A percentile compares a stretch with the other conserved stretches of the same genome.
These are phyloP conservation scores for Cotesia vestalis DNA, from an alignment of 1,140 invertebrate species.

Conservation along the genomic window DNA sequence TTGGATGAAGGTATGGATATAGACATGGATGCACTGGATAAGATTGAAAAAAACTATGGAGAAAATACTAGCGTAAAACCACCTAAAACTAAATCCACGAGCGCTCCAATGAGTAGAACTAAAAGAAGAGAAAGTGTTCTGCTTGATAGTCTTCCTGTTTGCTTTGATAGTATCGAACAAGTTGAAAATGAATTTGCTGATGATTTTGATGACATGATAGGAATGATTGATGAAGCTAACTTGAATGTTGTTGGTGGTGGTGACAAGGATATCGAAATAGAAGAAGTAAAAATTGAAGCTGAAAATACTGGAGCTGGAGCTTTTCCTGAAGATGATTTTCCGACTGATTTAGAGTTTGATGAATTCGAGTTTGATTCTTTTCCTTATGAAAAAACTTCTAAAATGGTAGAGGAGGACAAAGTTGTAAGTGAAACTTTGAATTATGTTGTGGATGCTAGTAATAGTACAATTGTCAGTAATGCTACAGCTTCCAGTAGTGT, in stretches of 20 bases:
- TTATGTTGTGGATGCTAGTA: too few species aligned
- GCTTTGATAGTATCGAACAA: slow-evolving; percentile 7
- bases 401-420: not conserved
- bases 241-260: slow-evolving; percentile 14
- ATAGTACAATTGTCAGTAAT: too few species aligned
- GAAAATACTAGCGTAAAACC: not conserved
- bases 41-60: slow-evolving; percentile 41
- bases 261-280: slow-evolving; percentile 8
- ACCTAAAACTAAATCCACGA: not conserved
- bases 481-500: too few species aligned
- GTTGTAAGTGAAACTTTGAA: not conserved
- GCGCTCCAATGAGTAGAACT: not conserved
- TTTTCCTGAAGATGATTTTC: slow-evolving; percentile 30
- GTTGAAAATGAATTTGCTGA: slow-evolving; percentile 21
- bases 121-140: not conserved
- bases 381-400: not conserved
- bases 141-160: slow-evolving; percentile 12
- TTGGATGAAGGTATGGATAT: slow-evolving; percentile 54
- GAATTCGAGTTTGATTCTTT: slow-evolving; percentile 19
- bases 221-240: slow-evolving; percentile 41
- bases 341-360: slow-evolving; percentile 33
- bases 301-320: not conserved
- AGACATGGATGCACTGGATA: slow-evolving; percentile 46
- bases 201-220: slow-evolving; percentile 42
- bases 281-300: slow-evolving; percentile 10